These are phyloP conservation scores for Ataeniobius toweri DNA, from an alignment of 2,797 vertebrate species.

Conservation along the genomic window DNA sequence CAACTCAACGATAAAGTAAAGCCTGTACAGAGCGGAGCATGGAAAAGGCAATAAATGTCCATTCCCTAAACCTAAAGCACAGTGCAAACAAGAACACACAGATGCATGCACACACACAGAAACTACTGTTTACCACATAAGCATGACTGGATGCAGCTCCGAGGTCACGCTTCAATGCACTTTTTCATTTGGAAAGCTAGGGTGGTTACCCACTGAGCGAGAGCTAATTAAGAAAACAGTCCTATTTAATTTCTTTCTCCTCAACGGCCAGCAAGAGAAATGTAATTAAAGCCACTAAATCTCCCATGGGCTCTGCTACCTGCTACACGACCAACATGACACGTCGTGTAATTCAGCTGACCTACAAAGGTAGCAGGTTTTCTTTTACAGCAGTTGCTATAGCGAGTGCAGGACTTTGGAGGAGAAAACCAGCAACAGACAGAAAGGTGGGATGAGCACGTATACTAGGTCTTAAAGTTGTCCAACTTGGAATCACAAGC, in stretches of 20 bases:
- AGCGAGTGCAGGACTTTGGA: constrained; percentile 45
- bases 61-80: constrained; percentile 53
- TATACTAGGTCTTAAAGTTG: constrained; percentile 39
- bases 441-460: constrained; percentile 16
- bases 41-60: constrained; percentile 71
- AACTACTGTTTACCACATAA: constrained; percentile 74
- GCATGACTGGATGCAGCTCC: constrained; percentile 74
- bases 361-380: constrained; percentile 70
- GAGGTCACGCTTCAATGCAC: constrained; percentile 74
- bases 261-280: constrained; percentile 78
- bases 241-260: constrained; percentile 81
- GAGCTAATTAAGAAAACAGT: constrained; percentile 82
- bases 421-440: constrained; percentile 24
- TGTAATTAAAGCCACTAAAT: constrained; percentile 82
- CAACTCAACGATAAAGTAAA: constrained; percentile 55
- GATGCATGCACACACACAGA: constrained; percentile 33
- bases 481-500: constrained; percentile 29
- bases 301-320: constrained; percentile 76
- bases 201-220: constrained; percentile 74
- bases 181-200: constrained; percentile 81
- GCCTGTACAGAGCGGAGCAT: constrained; percentile 55
- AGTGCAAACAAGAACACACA: constrained; percentile 35
- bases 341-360: constrained; percentile 76
- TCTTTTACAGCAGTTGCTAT: constrained; percentile 46
- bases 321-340: constrained; percentile 77